These are phyloP conservation scores for Leuctra nigra DNA, from an alignment of 2,888 invertebrate species.

Conservation along the genomic window DNA sequence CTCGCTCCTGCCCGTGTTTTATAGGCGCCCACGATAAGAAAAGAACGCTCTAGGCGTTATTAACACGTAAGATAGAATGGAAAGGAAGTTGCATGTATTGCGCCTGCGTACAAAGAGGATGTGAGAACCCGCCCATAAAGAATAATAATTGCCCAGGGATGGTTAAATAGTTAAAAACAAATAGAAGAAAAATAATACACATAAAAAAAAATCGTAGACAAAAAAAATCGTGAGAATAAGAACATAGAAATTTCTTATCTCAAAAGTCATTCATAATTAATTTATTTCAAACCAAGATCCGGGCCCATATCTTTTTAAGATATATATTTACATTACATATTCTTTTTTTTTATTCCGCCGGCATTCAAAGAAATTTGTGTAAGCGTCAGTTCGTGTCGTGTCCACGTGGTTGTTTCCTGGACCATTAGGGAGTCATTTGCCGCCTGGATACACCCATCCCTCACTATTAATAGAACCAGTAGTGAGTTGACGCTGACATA, in stretches of 20 bases:
- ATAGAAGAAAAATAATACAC: background rate
- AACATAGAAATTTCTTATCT: constrained; percentile 2
- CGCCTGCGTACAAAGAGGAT: constrained; percentile 1
- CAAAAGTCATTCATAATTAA: constrained; percentile 9
- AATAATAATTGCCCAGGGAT: constrained; percentile 8
- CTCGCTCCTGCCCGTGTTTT: too few relatives aligned
- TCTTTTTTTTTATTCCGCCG: constrained; percentile 5
- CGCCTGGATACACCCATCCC: constrained; percentile 23
- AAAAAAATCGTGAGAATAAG: constrained; percentile 8
- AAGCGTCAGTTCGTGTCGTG: constrained; percentile 1
- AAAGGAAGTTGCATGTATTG: constrained; percentile 3
- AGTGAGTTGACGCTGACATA: constrained; percentile 3
- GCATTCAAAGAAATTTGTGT: constrained; percentile 16
- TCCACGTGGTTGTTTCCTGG: background rate
- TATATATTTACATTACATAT: background rate
- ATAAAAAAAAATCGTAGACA: background rate
- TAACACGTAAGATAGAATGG: too few relatives aligned
- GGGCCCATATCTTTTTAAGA: background rate
- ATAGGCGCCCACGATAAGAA: too few relatives aligned
- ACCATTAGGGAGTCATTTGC: constrained; percentile 19
- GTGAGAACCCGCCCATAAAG: background rate
- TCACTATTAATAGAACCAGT: constrained; percentile 23
- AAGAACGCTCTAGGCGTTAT: too few relatives aligned
- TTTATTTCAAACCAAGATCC: constrained; percentile 8
- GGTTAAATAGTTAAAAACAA: background rate